These are phyloP conservation scores for Gila robusta DNA, from an alignment of 2,797 vertebrate species.

Conservation along the genomic window DNA sequence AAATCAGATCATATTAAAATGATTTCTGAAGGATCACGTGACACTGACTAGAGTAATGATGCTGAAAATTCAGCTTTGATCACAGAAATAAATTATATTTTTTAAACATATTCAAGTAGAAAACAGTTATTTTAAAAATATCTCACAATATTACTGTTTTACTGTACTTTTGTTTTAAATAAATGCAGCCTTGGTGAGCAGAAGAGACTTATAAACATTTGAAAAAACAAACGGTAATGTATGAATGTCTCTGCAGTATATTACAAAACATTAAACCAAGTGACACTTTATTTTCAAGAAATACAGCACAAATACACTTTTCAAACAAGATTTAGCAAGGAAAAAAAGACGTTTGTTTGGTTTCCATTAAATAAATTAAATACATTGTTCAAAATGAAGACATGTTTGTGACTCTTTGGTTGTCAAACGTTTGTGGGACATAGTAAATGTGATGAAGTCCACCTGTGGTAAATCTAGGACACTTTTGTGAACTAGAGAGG, in stretches of 20 bases:
- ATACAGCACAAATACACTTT: not conserved
- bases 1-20: not conserved
- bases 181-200: no score
- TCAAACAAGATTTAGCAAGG: not conserved
- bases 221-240: not conserved
- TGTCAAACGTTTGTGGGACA: not conserved
- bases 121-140: no score
- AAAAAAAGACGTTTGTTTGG: not conserved
- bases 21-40: not conserved
- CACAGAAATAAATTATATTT: not conserved
- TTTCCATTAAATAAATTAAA: not conserved
- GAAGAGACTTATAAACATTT: no score
- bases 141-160: no score
- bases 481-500: not conserved
- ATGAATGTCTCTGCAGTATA: not conserved
- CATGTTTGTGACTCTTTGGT: not conserved
- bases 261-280: not conserved
- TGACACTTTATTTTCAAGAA: not conserved
- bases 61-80: not conserved
- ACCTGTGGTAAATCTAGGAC: not conserved
- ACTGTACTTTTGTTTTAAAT: no score
- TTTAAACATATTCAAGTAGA: not conserved
- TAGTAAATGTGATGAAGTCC: not conserved
- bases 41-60: not conserved
- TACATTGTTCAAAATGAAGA: not conserved